Evolutionary conservation across 2,113 vertebrate species (phyloP), one percentile per base, ranked within the genome.

Genomic region (Carettochelys insculpta): DNA sequence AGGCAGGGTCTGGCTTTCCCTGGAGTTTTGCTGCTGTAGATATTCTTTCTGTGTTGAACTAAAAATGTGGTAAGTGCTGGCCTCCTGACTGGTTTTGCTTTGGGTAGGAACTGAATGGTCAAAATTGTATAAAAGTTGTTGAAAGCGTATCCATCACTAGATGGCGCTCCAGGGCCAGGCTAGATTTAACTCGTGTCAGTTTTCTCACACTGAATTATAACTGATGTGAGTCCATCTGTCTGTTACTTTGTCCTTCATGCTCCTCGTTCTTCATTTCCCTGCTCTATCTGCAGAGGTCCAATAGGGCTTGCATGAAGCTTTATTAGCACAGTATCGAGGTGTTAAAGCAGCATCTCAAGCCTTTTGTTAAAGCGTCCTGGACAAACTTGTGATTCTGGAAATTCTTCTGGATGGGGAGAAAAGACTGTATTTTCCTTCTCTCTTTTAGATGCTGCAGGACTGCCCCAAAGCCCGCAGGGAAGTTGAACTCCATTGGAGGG

Each of bases 401-500:
- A 29, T 50, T 34, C 8, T 11, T 31, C 81, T 5, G 48, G 19
- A 12, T 27, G 41, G 43, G 53, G 51, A 85, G 56, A 80, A 47
- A 48, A 3, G 31, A 38, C 78, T 87, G 68, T 45, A 81, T 94
- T 11, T 89, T 86, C 61, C 1, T 0, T 73, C 77, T 38, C 82
- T 82, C 87, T 43, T 81, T 0, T 95, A 99, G 99, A 99, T 99
- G 98, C 98, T 99, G 56, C 99, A 99, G 97, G 99, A 99, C 94
- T 99, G 99, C 93, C 96, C 98, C 5, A 99, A 99, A 95, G 99
- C 99, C 3, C 99, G 99, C 45, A 97, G 99, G 43, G 99, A 99
- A 83, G 99, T 99, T 91, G 99, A 99, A 88, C 98, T 99, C 89
- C 99, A 99, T 96, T 99, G 99, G 98, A 97, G 99, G 65, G 99